Conservation (phyloP, 2,113 vertebrate genomes). For the Oryzias melastigma region DNA sequence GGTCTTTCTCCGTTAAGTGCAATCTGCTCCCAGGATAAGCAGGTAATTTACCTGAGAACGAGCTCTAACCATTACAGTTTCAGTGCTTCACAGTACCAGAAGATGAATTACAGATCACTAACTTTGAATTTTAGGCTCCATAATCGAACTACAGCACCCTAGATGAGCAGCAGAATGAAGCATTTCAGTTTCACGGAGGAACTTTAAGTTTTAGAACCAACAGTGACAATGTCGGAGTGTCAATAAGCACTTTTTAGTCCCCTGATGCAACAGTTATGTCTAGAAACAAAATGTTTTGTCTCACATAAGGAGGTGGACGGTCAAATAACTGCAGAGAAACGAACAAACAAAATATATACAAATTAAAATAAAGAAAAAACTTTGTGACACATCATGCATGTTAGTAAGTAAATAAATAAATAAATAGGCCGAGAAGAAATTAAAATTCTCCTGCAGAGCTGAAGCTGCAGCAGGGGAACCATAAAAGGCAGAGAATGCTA, state of each 20-base stretch:
- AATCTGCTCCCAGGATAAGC: too few relatives aligned
- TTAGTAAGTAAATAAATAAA: constrained; percentile 12
- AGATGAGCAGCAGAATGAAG: too few relatives aligned
- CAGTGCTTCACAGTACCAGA: too few relatives aligned
- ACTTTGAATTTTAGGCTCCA: too few relatives aligned
- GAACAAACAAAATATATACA: constrained; percentile 12
- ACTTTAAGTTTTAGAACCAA: constrained; percentile 1
- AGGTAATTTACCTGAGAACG: too few relatives aligned
- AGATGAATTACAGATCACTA: too few relatives aligned
- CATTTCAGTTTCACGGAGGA: too few relatives aligned
- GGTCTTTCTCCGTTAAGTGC: too few relatives aligned
- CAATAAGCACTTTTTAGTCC: constrained; percentile 11
- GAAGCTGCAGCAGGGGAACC: constrained; percentile 48
- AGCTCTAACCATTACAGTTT: too few relatives aligned
- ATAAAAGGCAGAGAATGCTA: constrained; percentile 39
- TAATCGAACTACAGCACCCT: too few relatives aligned
- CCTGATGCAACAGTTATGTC: constrained; percentile 18
- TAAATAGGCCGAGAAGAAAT: constrained; percentile 4
- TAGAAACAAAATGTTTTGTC: constrained; percentile 47
- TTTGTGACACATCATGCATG: constrained; percentile 23
- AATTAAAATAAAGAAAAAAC: not conserved
- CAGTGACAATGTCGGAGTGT: constrained; percentile 21
- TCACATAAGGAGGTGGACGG: constrained; percentile 44
- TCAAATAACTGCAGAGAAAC: constrained; percentile 8
- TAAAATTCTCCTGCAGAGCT: constrained; percentile 1